phyloP scores from a whole-genome alignment of 2,888 invertebrate species.

The Cosmorhoe ocellata region DNA sequence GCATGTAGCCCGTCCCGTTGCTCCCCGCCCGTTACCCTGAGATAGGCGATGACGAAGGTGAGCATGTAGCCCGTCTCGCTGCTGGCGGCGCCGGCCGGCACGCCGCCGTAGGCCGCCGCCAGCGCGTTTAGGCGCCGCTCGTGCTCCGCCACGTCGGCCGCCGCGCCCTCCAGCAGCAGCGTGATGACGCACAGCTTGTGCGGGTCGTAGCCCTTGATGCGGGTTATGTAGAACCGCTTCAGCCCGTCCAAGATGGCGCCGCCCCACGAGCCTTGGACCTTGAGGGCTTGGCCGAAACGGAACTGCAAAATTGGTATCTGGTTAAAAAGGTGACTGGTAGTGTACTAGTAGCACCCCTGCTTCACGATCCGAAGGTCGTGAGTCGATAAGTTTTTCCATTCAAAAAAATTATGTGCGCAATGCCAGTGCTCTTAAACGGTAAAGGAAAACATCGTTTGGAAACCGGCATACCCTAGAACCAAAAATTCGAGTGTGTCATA shows the following conservation, averaged over 20 bases:
- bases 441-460: no score
- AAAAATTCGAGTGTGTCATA: no score
- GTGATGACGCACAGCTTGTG: conserved; percentile 94
- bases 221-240: conserved; percentile 93
- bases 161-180: conserved; percentile 93
- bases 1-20: no score
- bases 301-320: conserved; percentile 82
- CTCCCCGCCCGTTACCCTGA: conserved; percentile 92
- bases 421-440: no score
- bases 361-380: no score
- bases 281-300: conserved; percentile 92
- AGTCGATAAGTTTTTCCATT: no score
- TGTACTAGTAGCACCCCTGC: no score
- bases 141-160: conserved; percentile 85
- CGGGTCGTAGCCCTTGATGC: conserved; percentile 92
- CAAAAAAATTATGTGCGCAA: no score
- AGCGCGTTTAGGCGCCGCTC: conserved; percentile 88
- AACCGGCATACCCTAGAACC: no score
- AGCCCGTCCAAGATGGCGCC: conserved; percentile 88
- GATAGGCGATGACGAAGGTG: conserved; percentile 99
- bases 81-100: conserved; percentile 96
- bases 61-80: conserved; percentile 97
- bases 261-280: conserved; percentile 83
- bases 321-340: no score
- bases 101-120: conserved; percentile 88